Evolutionary conservation across 2,797 vertebrate species (phyloP).

Genomic region (Rhinatrema bivittatum): DNA sequence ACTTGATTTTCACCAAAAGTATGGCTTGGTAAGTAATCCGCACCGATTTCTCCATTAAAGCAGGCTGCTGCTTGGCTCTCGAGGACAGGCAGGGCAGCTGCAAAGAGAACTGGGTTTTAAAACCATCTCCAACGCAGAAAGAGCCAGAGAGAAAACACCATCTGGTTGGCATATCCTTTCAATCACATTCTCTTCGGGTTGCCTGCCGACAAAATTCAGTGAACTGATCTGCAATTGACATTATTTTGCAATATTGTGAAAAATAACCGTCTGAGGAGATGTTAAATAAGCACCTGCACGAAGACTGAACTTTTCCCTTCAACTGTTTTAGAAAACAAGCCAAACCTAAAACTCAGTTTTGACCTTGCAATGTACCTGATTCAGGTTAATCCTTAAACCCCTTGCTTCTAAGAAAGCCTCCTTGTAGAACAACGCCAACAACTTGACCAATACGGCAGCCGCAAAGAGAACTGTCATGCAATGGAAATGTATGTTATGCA

Average conservation of each 20-base stretch:
- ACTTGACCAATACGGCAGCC: slow-evolving; percentile 3
- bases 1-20: slow-evolving; percentile 33
- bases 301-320: slow-evolving; percentile 30
- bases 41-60: slow-evolving; percentile 37
- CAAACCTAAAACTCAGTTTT: slow-evolving; percentile 29
- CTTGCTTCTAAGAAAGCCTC: slow-evolving; percentile 16
- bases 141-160: slow-evolving; percentile 3
- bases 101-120: slow-evolving; percentile 6
- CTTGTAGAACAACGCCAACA: slow-evolving; percentile 7
- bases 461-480: slow-evolving; percentile 9
- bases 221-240: slow-evolving; percentile 18
- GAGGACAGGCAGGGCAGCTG: slow-evolving; percentile 29
- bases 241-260: slow-evolving; percentile 2
- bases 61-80: slow-evolving; percentile 21
- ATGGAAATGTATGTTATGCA: slow-evolving; percentile 15
- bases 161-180: slow-evolving; percentile 6
- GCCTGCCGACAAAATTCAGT: slow-evolving; percentile 18
- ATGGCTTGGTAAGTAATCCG: slow-evolving; percentile 37
- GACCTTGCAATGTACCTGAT: slow-evolving; percentile 58
- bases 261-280: slow-evolving; percentile 2
- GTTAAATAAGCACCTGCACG: slow-evolving; percentile 6
- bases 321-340: slow-evolving; percentile 2
- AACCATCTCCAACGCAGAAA: slow-evolving; percentile 9
- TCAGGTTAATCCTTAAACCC: slow-evolving; percentile 30
- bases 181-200: slow-evolving; percentile 36